phyloP scores from a whole-genome alignment of 2,888 invertebrate genomes.

The Acanthosepion lycidas region DNA sequence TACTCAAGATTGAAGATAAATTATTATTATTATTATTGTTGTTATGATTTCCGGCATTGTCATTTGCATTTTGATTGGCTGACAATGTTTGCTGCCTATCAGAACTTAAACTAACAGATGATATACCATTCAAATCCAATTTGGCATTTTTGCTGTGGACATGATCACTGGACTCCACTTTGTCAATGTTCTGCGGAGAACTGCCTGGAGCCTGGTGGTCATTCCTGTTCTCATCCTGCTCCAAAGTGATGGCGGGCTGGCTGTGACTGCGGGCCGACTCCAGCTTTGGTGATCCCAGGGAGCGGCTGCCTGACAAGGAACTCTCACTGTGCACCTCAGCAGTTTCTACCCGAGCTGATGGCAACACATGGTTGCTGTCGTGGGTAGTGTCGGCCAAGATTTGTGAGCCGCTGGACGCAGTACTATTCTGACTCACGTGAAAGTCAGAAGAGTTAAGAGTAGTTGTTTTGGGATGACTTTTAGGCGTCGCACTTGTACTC shows the following conservation, averaged over 20 bases:
- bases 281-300: constrained; percentile 68
- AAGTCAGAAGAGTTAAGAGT: constrained; percentile 71
- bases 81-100: constrained; percentile 61
- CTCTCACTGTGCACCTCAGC: constrained; percentile 69
- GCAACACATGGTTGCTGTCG: constrained; percentile 52
- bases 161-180: constrained; percentile 47
- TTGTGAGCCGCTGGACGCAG: constrained; percentile 72
- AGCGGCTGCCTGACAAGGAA: constrained; percentile 70
- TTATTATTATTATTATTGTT: neutral
- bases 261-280: constrained; percentile 54
- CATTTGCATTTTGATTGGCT: constrained; percentile 74
- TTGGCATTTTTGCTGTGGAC: constrained; percentile 33
- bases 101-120: constrained; percentile 48
- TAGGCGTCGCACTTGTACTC: constrained; percentile 73
- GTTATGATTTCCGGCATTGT: constrained; percentile 66
- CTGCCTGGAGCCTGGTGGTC: constrained; percentile 49
- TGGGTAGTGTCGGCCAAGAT: constrained; percentile 62
- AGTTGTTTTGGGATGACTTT: constrained; percentile 68
- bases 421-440: constrained; percentile 64
- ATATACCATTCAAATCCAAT: constrained; percentile 45
- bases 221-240: constrained; percentile 43
- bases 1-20: neutral
- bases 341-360: constrained; percentile 61
- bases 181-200: constrained; percentile 22
- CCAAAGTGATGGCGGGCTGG: neutral